Conservation (phyloP, 2,888 invertebrate species). For the Oxytorus armatus region DNA sequence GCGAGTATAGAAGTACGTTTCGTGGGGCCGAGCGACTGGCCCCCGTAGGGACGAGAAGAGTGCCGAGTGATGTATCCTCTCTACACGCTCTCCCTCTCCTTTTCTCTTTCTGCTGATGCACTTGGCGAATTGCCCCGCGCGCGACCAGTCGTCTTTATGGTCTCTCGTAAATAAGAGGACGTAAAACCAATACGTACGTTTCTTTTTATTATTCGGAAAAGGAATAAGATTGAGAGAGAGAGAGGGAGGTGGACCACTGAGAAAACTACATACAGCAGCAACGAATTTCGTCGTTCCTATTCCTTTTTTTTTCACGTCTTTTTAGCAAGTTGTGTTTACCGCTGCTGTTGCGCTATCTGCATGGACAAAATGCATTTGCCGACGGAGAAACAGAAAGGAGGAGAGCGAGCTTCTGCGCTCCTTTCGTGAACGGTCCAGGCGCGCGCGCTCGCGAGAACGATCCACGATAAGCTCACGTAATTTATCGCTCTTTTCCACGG, state of each 20-base stretch:
- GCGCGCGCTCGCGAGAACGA: conserved; percentile 75
- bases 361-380: conserved; percentile 62
- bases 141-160: conserved; percentile 76
- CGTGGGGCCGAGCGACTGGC: conserved; percentile 50
- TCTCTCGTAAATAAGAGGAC: conserved; percentile 81
- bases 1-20: conserved; percentile 36
- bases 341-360: conserved; percentile 70
- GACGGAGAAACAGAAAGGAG: conserved; percentile 42
- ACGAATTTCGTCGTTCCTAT: conserved; percentile 18
- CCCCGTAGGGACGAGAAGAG: conserved; percentile 64
- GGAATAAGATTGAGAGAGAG: conserved; percentile 12
- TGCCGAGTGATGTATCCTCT: conserved; percentile 52
- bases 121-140: conserved; percentile 73
- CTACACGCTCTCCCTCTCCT: conserved; percentile 50
- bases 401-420: conserved; percentile 74
- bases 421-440: conserved; percentile 2
- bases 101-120: conserved; percentile 56
- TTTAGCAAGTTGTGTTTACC: conserved; percentile 33
- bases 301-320: conserved; percentile 15
- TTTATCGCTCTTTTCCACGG: conserved; percentile 80
- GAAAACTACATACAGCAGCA: conserved; percentile 5
- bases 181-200: conserved; percentile 79
- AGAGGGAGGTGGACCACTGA: neutral
- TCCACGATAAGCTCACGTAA: conserved; percentile 81
- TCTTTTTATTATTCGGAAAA: conserved; percentile 44